Base-by-base conservation (phyloP, 2,113 vertebrate genomes). In the Ramphastos sulfuratus region DNA sequence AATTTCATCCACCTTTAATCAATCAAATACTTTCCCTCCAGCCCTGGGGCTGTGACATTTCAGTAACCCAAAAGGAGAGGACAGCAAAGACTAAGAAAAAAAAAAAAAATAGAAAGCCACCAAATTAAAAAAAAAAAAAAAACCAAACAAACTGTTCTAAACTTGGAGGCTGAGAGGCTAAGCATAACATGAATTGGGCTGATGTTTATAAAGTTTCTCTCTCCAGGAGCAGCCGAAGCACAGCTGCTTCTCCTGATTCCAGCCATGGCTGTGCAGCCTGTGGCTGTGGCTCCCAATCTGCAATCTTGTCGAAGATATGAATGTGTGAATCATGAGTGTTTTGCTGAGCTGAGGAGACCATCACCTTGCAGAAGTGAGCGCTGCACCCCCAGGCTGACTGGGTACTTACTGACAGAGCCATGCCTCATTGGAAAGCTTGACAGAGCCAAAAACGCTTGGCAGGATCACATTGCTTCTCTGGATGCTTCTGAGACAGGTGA, bases 51-150 rank as follows among this genome's bases (percentile, higher is more conserved):
- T 92, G 61, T 71, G 44, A 72, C 79, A 75, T 78, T 93, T 92
- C 70, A 78, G 77, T 78, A 52, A 77, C n/a, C 70, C 84, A 86
- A 86, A 94, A 48, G 42, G 30, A 89, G 76, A 92, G 70, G 70
- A 95, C 52, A 89, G 70, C 54, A 84, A 61, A 95, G 54, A 93
- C 52, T n/a, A 15, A 7, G 33, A 44, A 27, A 46, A 30, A 13
- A 21, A 50, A 10, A 21, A 50, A 20, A 23, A 21, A 50, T 50
- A 50, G 11, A 23, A 20, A 37, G 37, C 9, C 28, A 24, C 15
- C 6, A 35, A 11, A 24, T 7, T 8, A 8, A 3, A 42, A 42
- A 42, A 42, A 42, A 42, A 20, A 27, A 31, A 48, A 58, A 39
- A 1, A 7, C 1, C 30, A 27, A 31, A 48, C 54, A 39, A 1